A percentile compares a stretch with the other conserved stretches of the same genome.
Evolutionary conservation across 2,888 invertebrate genomes (phyloP).

Genomic region (Didymodactylos carnosus): DNA sequence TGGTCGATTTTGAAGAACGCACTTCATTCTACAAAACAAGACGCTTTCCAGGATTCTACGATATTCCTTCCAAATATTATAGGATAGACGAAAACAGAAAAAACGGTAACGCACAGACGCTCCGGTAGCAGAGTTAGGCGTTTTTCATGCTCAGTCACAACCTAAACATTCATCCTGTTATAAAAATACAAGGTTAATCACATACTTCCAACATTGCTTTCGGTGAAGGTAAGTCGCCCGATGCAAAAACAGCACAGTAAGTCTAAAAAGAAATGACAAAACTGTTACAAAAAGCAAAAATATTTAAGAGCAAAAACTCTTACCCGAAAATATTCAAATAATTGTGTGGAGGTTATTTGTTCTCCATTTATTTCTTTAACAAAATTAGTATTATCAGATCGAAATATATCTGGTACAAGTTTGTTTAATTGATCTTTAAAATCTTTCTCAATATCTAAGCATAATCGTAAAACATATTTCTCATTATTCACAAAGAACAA

Average conservation of each 20-base stretch:
- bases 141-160: too few species aligned
- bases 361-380: constrained; percentile 88
- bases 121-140: too few species aligned
- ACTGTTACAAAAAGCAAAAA: background rate
- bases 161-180: too few species aligned
- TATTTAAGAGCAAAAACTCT: background rate
- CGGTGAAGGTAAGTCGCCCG: constrained; percentile 90
- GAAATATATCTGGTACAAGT: constrained; percentile 58
- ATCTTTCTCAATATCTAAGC: constrained; percentile 41
- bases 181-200: too few species aligned
- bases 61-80: too few species aligned
- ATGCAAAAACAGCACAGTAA: constrained; percentile 67
- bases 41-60: too few species aligned
- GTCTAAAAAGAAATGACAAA: constrained; percentile 37
- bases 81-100: too few species aligned
- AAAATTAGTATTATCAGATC: constrained; percentile 71
- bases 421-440: constrained; percentile 71
- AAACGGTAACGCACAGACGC: too few species aligned
- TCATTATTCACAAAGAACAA: background rate
- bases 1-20: too few species aligned
- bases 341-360: constrained; percentile 68
- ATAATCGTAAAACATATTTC: background rate
- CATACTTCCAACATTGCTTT: constrained; percentile 91
- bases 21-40: too few species aligned
- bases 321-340: constrained; percentile 81